These are phyloP conservation scores for Recurvirostra avosetta DNA, from an alignment of 2,113 vertebrate species.

Conservation along the genomic window DNA sequence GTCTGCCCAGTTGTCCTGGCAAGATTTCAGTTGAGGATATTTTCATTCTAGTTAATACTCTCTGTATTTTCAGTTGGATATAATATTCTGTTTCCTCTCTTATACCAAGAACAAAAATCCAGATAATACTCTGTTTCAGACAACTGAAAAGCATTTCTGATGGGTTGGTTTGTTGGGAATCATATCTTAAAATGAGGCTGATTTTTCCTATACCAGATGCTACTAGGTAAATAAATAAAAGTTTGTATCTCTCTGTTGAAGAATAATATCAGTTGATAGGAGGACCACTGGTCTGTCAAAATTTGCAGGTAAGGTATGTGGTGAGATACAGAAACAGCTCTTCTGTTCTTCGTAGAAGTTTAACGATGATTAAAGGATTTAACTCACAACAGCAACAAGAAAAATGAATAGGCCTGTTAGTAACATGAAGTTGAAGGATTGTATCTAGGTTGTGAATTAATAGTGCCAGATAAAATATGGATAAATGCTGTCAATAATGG, in stretches of 20 bases:
- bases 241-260: slow-evolving; percentile 26
- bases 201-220: not conserved
- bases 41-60: slow-evolving; percentile 52
- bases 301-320: not conserved
- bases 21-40: slow-evolving; percentile 57
- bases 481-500: slow-evolving; percentile 43
- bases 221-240: slow-evolving; percentile 26
- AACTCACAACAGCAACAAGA: not conserved
- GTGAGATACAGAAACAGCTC: not conserved
- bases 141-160: slow-evolving; percentile 27
- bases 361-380: not conserved
- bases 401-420: slow-evolving; percentile 11
- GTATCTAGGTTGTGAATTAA: slow-evolving; percentile 20
- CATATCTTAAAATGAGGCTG: not conserved
- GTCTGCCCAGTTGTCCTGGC: slow-evolving; percentile 61
- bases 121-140: slow-evolving; percentile 57
- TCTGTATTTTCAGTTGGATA: slow-evolving; percentile 40
- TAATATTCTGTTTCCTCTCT: not conserved
- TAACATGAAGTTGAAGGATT: slow-evolving; percentile 26
- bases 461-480: slow-evolving; percentile 37
- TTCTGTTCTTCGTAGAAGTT: not conserved
- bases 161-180: not conserved
- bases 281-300: not conserved
- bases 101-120: not conserved
- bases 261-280: not conserved